Evolutionary conservation across 2,113 vertebrate genomes (phyloP), one percentile per base, ranked within the genome.

Genomic region (Pachycephala philippinensis): DNA sequence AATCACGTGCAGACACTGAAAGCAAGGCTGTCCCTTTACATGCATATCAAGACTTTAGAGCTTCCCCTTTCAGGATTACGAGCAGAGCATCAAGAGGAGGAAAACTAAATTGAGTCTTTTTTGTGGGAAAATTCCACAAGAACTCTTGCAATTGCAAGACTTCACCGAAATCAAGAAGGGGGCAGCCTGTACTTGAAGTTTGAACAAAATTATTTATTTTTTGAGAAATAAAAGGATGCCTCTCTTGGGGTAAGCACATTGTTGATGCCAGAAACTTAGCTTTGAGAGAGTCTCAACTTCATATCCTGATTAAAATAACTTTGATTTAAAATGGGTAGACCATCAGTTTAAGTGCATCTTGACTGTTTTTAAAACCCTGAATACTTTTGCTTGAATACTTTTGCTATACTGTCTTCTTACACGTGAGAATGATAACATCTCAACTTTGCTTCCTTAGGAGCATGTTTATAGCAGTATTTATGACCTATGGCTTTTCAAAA

Each of bases 151-250:
- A 85, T 93, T 84, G 63, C 94, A 92, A 89, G 84, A 80, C 9
- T 95, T 91, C 68, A 91, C 87, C 95, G 84, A 95, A 95, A 75
- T 64, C 66, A 92, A 94, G 56, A 84, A 93, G 89, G 90, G 83
- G 90, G 77, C 95, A 91, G 90, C 86, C 95, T 90, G 24, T 56
- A 71, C 68, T 93, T 93, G 40, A 80, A 93, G 37, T 81, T 11
- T 70, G 80, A 80, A 66, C 5, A 60, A 50, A 45, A 79, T 44
- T 54, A 22, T 50, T 44, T 44, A 14, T 24, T 66, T 66, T 79
- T 47, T 54, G 30, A 27, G 69, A 78, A 84, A 69, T 27, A 68
- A 63, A 91, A 57, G 4, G 12, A 52, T 68, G 28, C 3, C 26
- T 61, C 9, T 50, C 0, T 8, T 63, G 50, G 27, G 39, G 14